Evolutionary conservation across 2,797 vertebrate species (phyloP).

Genomic region (Thripadectes ignobilis): DNA sequence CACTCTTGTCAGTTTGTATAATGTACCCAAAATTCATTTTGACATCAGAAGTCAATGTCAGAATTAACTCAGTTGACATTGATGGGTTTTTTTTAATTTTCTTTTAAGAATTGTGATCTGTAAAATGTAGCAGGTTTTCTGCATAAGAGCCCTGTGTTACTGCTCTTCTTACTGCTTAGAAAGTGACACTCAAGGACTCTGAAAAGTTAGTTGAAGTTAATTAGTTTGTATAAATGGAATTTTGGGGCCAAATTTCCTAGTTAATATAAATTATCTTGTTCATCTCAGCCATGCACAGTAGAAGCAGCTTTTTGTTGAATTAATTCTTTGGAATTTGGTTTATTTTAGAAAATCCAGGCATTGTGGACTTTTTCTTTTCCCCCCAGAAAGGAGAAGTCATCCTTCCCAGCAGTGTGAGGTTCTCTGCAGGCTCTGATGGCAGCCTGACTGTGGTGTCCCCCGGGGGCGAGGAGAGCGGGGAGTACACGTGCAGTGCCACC

Average conservation of each 20-base stretch:
- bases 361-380: not conserved
- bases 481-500: conserved; percentile 91
- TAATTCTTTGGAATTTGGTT: not conserved
- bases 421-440: conserved; percentile 85
- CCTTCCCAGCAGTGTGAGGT: conserved; percentile 76
- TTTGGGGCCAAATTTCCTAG: not conserved
- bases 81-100: not conserved
- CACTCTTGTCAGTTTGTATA: not conserved
- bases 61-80: not conserved
- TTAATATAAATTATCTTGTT: not conserved
- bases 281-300: not conserved
- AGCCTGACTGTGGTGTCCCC: conserved; percentile 86
- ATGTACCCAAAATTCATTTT: not conserved
- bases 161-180: not conserved
- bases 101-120: not conserved
- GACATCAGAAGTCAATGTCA: not conserved
- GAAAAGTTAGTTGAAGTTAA: not conserved
- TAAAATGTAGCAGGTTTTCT: not conserved
- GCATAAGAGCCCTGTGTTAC: not conserved
- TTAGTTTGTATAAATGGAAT: not conserved
- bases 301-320: not conserved
- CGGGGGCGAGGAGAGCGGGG: conserved; percentile 87
- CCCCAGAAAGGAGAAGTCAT: conserved; percentile 87
- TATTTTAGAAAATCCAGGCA: not conserved
- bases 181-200: not conserved